A percentile compares a stretch with the other conserved stretches of the same genome.
Evolutionary conservation across 1,140 invertebrate genomes (phyloP).

Genomic region (Drosophila subobscura): DNA sequence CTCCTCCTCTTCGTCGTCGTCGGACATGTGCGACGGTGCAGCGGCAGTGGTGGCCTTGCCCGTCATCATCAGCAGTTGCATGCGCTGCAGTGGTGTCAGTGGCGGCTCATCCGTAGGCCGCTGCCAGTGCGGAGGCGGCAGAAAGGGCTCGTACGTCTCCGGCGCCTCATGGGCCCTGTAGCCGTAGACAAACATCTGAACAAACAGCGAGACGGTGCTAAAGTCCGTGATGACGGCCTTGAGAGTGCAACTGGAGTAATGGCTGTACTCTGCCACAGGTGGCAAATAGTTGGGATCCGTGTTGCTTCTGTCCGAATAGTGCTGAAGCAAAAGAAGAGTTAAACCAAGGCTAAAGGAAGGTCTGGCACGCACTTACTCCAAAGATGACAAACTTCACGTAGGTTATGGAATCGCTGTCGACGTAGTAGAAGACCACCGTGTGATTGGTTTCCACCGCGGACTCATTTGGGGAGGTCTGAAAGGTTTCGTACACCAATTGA

Average conservation of each 20-base stretch:
- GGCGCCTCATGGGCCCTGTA: conserved; percentile 45
- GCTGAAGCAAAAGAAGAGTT: conserved; percentile 3
- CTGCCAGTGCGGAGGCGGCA: conserved; percentile 41
- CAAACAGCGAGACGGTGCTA: conserved; percentile 53
- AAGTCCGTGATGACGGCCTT: conserved; percentile 68
- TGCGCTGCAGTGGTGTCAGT: conserved; percentile 44
- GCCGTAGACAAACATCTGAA: conserved; percentile 74
- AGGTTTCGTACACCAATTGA: conserved; percentile 57
- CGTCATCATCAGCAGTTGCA: conserved; percentile 53
- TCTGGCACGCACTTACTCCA: conserved; percentile 56
- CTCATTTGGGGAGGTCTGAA: conserved; percentile 43
- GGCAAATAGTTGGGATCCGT: conserved; percentile 26
- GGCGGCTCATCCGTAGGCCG: not conserved
- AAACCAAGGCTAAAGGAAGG: not conserved
- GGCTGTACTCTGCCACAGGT: conserved; percentile 65
- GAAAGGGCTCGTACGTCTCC: conserved; percentile 48
- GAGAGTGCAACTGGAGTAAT: conserved; percentile 54
- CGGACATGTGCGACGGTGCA: not conserved
- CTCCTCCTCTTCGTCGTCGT: conserved; percentile 20
- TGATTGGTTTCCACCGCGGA: conserved; percentile 28
- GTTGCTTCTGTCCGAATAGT: conserved; percentile 24
- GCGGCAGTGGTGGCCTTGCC: conserved; percentile 26
- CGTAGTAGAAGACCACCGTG: conserved; percentile 65
- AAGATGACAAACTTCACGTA: conserved; percentile 70
- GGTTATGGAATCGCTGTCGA: conserved; percentile 70